phyloP scores from a whole-genome alignment of 2,113 vertebrate species.

The Cyanoderma ruficeps region DNA sequence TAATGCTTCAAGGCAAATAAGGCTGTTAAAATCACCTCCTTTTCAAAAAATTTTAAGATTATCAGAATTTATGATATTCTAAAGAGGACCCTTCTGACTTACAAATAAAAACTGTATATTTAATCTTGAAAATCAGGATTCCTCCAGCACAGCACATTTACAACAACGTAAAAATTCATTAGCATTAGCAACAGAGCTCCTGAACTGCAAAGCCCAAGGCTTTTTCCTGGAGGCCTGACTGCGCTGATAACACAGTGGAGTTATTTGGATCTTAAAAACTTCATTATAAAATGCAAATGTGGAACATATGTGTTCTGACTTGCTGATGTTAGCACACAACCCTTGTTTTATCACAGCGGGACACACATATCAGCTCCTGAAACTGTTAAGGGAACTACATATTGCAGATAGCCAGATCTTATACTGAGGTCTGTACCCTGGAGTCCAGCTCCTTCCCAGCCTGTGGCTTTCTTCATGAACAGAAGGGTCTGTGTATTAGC shows the following conservation, averaged over 20 bases:
- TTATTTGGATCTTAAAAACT: not conserved
- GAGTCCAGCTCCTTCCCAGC: not conserved
- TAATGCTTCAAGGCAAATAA: not conserved
- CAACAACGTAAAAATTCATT: not conserved
- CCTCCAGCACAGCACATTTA: not conserved
- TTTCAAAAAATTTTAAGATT: not conserved
- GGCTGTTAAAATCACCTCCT: not conserved
- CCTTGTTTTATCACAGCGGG: not conserved
- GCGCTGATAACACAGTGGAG: not conserved
- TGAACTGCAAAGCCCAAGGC: not conserved
- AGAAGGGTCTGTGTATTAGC: not conserved
- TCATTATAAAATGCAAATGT: slow-evolving; percentile 38
- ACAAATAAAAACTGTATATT: not conserved
- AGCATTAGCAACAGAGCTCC: not conserved
- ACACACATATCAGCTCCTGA: not conserved
- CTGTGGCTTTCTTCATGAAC: not conserved
- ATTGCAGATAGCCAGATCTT: not conserved
- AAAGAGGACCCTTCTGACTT: not conserved
- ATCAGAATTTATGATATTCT: not conserved
- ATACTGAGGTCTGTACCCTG: not conserved
- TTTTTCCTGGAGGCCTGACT: not conserved
- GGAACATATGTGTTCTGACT: not conserved
- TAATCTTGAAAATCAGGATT: not conserved
- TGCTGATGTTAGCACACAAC: not conserved
- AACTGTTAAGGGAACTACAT: not conserved